These are phyloP conservation scores for Meteorus cinctellus DNA, from an alignment of 2,888 invertebrate species.

Conservation along the genomic window DNA sequence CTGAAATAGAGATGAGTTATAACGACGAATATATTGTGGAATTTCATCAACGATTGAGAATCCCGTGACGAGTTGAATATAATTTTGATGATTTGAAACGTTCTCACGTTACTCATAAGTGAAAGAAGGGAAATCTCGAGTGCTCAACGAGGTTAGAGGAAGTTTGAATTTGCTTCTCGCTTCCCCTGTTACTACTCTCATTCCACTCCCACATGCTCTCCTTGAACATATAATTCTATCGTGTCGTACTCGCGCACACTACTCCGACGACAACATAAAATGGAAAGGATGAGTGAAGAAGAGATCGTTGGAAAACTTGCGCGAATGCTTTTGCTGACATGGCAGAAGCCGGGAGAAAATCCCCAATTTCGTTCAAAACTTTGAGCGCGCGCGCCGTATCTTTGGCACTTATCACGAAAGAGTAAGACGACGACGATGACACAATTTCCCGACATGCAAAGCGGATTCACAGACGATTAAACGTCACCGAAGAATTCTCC, in stretches of 20 bases:
- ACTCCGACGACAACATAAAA: constrained; percentile 20
- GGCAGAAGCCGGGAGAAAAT: constrained; percentile 44
- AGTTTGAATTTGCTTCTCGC: constrained; percentile 6
- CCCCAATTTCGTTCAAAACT: constrained; percentile 52
- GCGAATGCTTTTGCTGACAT: constrained; percentile 37
- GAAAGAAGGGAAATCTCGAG: neutral
- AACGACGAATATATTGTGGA: neutral
- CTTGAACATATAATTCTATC: constrained; percentile 2
- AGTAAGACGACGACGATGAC: constrained; percentile 31
- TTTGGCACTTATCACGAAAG: constrained; percentile 38
- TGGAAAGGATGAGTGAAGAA: constrained; percentile 6
- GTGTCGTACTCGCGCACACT: neutral
- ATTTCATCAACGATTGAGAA: neutral
- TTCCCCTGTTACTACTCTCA: neutral
- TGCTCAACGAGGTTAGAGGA: neutral
- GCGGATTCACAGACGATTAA: constrained; percentile 43
- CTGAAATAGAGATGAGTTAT: neutral
- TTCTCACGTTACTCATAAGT: constrained; percentile 2
- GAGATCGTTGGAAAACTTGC: constrained; percentile 29
- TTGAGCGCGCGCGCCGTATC: constrained; percentile 29
- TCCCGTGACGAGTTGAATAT: neutral
- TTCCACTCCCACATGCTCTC: neutral
- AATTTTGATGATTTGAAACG: constrained; percentile 14
- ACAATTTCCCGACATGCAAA: constrained; percentile 49
- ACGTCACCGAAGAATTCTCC: constrained; percentile 24